Percentiles rank a stretch among this genome's conserved stretches.
These are phyloP conservation scores for Aphelenchoides bicaudatus DNA, from an alignment of 2,888 invertebrate genomes.

Conservation along the genomic window DNA sequence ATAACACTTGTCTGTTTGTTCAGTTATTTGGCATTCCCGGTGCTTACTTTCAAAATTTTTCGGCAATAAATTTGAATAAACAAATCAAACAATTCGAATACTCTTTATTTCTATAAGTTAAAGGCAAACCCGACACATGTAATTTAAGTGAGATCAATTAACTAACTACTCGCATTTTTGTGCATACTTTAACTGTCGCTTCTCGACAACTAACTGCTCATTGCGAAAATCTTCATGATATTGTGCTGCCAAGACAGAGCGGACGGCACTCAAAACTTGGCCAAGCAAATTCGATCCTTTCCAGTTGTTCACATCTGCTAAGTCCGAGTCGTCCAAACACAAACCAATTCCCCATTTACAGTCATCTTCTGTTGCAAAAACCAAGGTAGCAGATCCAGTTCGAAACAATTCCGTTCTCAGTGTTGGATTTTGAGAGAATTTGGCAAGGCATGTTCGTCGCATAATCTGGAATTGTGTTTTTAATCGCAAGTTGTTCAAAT, in stretches of 20 bases:
- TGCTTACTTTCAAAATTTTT: too few relatives aligned
- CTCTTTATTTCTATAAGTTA: too few relatives aligned
- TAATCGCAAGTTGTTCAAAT: slow-evolving; percentile 3
- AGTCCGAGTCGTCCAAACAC: slow-evolving; percentile 7
- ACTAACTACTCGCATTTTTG: slow-evolving; percentile 11
- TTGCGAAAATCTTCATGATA: slow-evolving; percentile 10
- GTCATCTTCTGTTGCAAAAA: slow-evolving; percentile 2
- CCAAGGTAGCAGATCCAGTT: slow-evolving; percentile 19
- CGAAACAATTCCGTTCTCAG: slow-evolving; percentile 20
- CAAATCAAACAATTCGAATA: too few relatives aligned
- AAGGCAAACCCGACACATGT: too few relatives aligned
- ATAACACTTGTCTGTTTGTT: too few relatives aligned
- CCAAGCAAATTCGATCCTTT: slow-evolving; percentile 13
- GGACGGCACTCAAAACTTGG: too few relatives aligned
- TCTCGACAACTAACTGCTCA: too few relatives aligned
- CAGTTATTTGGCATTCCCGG: too few relatives aligned
- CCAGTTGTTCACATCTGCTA: slow-evolving; percentile 22
- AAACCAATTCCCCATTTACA: slow-evolving; percentile 20
- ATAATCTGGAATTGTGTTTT: slow-evolving; percentile 18
- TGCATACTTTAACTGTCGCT: too few relatives aligned
- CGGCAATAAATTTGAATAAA: too few relatives aligned
- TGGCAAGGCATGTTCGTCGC: slow-evolving; percentile 20
- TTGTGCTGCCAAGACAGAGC: slow-evolving; percentile 16
- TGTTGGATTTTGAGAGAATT: slow-evolving; percentile 19
- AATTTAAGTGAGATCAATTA: too few relatives aligned